A percentile compares a stretch with the other conserved stretches of the same genome.
Evolutionary conservation across 2,113 vertebrate species (phyloP).

Genomic region (Alexandromys fortis): DNA sequence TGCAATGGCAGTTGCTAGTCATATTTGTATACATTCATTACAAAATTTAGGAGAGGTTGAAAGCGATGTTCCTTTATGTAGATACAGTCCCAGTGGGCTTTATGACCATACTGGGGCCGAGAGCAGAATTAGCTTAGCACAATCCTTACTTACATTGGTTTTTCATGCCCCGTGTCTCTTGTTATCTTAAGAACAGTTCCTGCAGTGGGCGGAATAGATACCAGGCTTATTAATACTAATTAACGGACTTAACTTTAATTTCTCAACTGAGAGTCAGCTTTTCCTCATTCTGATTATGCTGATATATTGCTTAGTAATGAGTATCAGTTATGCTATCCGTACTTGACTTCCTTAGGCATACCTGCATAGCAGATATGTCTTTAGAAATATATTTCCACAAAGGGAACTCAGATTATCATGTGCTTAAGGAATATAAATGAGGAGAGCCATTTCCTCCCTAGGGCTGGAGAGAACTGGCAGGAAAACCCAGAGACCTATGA

Average conservation of each 20-base stretch:
- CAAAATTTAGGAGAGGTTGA: not conserved
- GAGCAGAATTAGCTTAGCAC: not conserved
- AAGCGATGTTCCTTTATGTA: not conserved
- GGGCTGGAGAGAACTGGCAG: conserved; percentile 94
- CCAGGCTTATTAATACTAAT: not conserved
- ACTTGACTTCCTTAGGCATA: not conserved
- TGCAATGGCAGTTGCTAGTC: not conserved
- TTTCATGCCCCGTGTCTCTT: not conserved
- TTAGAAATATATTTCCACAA: not conserved
- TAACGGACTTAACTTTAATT: not conserved
- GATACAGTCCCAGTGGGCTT: not conserved
- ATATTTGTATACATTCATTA: not conserved
- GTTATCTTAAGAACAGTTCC: not conserved
- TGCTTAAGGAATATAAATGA: conserved; percentile 61
- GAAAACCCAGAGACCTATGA: conserved; percentile 97
- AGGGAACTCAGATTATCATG: conserved; percentile 9
- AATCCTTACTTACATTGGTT: not conserved
- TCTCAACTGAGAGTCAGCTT: not conserved
- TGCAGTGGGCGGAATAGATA: not conserved
- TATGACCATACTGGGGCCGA: not conserved
- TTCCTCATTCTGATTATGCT: not conserved
- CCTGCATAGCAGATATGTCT: not conserved
- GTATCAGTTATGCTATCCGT: not conserved
- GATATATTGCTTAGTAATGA: not conserved
- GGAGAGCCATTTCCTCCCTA: conserved; percentile 75